These are phyloP conservation scores for Pelodiscus sinensis DNA, from an alignment of 2,113 vertebrate species.

Conservation along the genomic window DNA sequence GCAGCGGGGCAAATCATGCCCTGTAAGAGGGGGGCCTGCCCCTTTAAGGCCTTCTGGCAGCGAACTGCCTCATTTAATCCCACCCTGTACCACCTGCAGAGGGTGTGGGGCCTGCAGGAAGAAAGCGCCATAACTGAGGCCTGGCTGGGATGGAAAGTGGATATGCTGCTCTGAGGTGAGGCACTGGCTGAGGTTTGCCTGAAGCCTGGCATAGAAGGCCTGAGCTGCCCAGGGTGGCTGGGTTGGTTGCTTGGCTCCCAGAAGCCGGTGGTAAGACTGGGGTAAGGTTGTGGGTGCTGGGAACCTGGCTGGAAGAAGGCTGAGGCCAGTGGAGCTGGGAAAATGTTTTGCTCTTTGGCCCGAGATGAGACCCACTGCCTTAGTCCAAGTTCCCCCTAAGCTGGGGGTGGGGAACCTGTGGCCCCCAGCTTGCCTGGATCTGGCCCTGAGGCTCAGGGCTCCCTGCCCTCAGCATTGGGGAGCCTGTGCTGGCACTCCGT, in stretches of 20 bases:
- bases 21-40: neutral
- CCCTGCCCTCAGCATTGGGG: too few species aligned
- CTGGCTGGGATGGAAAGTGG: neutral
- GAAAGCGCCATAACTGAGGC: neutral
- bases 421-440: too few species aligned
- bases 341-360: neutral
- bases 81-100: neutral
- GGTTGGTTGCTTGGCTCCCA: neutral
- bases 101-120: neutral
- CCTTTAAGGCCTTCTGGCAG: neutral
- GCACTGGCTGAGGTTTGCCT: neutral
- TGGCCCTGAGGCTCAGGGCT: too few species aligned
- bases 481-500: too few species aligned
- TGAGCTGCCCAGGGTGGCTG: neutral
- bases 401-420: too few species aligned
- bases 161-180: neutral
- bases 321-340: neutral
- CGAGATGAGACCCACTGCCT: too few species aligned
- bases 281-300: neutral
- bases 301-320: neutral
- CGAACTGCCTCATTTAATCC: neutral
- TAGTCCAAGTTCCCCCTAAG: too few species aligned
- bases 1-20: neutral
- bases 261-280: neutral
- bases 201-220: neutral